Conservation (phyloP, 2,113 vertebrate genomes). For the Podilymbus podiceps region DNA sequence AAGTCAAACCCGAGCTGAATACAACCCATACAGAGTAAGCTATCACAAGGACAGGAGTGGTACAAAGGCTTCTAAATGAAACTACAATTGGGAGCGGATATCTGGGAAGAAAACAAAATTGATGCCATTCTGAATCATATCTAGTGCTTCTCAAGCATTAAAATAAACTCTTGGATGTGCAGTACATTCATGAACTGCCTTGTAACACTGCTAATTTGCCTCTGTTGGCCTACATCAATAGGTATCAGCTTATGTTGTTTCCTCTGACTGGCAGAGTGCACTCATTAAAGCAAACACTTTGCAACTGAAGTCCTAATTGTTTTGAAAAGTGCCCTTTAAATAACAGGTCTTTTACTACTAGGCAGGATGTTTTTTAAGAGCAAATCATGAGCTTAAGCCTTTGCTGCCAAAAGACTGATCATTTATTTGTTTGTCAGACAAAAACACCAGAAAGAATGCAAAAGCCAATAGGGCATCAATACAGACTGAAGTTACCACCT, state of each 20-base stretch:
- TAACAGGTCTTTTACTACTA: conserved; percentile 24
- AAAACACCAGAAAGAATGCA: background rate
- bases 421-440: background rate
- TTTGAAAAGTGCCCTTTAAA: conserved; percentile 54
- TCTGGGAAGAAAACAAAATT: background rate
- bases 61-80: background rate
- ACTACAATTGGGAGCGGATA: background rate
- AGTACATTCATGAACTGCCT: background rate
- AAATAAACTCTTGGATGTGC: background rate
- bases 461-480: background rate
- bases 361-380: conserved; percentile 9
- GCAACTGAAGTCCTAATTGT: conserved; percentile 44
- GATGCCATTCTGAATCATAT: background rate
- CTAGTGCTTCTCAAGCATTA: background rate
- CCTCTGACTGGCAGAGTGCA: conserved; percentile 19
- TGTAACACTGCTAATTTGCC: background rate
- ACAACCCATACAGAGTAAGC: background rate
- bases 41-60: background rate
- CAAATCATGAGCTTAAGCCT: background rate
- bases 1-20: background rate
- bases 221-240: background rate
- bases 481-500: background rate
- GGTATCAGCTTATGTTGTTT: conserved; percentile 12
- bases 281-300: conserved; percentile 40
- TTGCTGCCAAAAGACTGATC: conserved; percentile 7